Evolutionary conservation across 2,797 vertebrate genomes (phyloP).

Genomic region (Esox masquinongy): DNA sequence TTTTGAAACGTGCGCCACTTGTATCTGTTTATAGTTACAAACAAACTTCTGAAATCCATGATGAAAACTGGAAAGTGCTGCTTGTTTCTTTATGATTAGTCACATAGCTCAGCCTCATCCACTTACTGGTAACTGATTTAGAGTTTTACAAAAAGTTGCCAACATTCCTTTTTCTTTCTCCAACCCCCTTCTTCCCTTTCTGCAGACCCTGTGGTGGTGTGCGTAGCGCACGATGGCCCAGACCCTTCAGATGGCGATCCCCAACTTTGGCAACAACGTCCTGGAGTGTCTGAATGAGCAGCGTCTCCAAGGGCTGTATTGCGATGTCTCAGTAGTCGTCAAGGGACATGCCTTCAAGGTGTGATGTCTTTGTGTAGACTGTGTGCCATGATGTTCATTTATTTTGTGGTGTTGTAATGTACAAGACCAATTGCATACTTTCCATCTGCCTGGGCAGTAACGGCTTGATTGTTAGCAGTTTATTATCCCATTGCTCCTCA

Average conservation of each 20-base stretch:
- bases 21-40: background rate
- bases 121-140: background rate
- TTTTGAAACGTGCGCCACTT: background rate
- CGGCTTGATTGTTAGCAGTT: background rate
- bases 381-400: background rate
- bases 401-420: no score
- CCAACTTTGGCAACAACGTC: slow-evolving; percentile 96
- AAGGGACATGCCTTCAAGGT: slow-evolving; percentile 94
- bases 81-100: background rate
- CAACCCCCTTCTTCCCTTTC: slow-evolving; percentile 11
- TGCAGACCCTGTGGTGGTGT: slow-evolving; percentile 75
- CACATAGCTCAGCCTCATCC: no score
- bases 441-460: background rate
- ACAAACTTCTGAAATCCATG: background rate
- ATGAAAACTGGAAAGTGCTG: background rate
- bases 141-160: slow-evolving; percentile 17
- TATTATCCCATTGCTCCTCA: background rate
- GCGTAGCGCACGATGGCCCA: slow-evolving; percentile 89
- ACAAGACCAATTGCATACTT: background rate
- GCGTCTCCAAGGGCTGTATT: slow-evolving; percentile 96
- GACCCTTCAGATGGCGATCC: slow-evolving; percentile 98
- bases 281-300: slow-evolving; percentile 98
- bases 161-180: slow-evolving; percentile 21
- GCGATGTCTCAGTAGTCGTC: slow-evolving; percentile 93
- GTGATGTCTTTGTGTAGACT: background rate